Conservation (phyloP, 2,113 vertebrate genomes). For the Mustelus asterias region DNA sequence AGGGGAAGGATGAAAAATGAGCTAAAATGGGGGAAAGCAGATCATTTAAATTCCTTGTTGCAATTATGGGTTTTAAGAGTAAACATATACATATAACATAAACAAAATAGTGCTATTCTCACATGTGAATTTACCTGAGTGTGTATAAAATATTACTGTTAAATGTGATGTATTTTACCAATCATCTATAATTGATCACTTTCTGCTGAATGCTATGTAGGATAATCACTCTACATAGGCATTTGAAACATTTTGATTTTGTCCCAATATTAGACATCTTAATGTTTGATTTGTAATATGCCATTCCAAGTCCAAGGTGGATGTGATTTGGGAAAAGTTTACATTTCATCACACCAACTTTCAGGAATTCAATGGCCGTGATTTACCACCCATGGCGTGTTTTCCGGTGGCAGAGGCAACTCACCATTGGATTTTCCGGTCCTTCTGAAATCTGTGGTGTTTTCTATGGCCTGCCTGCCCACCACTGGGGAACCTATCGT, state of each 20-base stretch:
- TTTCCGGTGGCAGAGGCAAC: neutral
- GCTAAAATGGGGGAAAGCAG: neutral
- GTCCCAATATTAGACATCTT: neutral
- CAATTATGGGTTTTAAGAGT: neutral
- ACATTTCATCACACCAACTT: constrained; percentile 5
- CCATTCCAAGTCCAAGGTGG: no score
- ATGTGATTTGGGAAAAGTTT: neutral
- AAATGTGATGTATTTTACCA: neutral
- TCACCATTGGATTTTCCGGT: no score
- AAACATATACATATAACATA: neutral
- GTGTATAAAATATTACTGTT: neutral
- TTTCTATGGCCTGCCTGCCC: no score
- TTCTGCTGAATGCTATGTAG: neutral
- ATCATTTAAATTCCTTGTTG: neutral
- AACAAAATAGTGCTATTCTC: neutral
- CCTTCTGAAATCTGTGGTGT: no score
- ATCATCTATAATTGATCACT: neutral
- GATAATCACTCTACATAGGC: neutral
- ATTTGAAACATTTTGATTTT: neutral
- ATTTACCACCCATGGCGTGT: no score
- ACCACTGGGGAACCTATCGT: no score
- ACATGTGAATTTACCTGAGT: neutral
- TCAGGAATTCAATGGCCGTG: neutral
- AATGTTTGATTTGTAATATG: neutral
- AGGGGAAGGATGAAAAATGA: neutral